Base-by-base conservation (phyloP, 1,140 invertebrate genomes). In the Micrasema longulum region DNA sequence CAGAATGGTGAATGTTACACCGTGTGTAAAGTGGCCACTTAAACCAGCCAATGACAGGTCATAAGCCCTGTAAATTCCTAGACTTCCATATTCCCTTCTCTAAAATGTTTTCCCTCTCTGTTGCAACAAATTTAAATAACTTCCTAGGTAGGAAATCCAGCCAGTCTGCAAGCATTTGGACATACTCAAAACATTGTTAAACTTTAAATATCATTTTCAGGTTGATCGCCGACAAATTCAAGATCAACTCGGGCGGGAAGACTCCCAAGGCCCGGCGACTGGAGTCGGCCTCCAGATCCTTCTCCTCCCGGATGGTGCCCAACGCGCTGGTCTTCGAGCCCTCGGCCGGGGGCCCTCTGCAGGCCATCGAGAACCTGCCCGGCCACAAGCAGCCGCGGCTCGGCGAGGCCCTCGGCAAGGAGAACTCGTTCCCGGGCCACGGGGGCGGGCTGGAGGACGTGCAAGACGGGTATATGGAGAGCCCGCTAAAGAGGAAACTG, bases 201-300 rank as follows among this genome's bases (percentile, higher is more conserved):
- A n/a, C n/a, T n/a, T n/a, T n/a, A n/a, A n/a, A n/a, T n/a, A n/a
- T 71, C 23, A 0, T n/a, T 60, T 66, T 14, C 67, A 76, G 74
- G 26, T 48, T 76, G 20, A 67, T 76, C 7, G 38, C 67, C 2
- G 74, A 76, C 48, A 76, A 76, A 23, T 76, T 76, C 48, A 62
- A 14, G 9, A 72, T 76, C 18, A 63, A 73, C 31, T 72, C 74
- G 2, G 71, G 31, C 6, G 75, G 72, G 11, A 76, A 76, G 20
- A 73, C 57, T 0, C 71, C 71, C 2, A 50, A 71, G 60, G 10
- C 57, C 18, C 45, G 66, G 1, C 50, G 57, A 16, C 22, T 41
- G 0, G 74, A 75, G 31, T 75, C 74, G 4, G 48, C 35, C 2
- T 66, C 65, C 1, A 53, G 16, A 31, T 60, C 50, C 7, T 71